Evolutionary conservation across 2,113 vertebrate genomes (phyloP), one percentile per base, ranked within the genome.

Genomic region (Coreoperca whiteheadi): DNA sequence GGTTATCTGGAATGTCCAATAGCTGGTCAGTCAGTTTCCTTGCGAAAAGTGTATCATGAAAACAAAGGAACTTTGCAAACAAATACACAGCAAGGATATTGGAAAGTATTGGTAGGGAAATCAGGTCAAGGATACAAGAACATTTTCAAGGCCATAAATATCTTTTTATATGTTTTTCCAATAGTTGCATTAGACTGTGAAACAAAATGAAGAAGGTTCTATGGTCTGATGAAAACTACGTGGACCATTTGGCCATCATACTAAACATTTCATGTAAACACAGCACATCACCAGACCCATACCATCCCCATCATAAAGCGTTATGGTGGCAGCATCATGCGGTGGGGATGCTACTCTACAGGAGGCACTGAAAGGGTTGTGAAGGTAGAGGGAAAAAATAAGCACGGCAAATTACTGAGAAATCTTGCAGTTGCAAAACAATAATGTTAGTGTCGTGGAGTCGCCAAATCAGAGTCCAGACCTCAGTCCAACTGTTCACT

Each of bases 261-360:
- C 37, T n/a, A n/a, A 43, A 30, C 41, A 25, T 67, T 77, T 57
- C 6, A 12, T 10, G 2, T 53, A 67, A n/a, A 30, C 12, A 28
- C 10, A 2, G 9, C 10, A 18, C 34, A 43, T 56, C 14, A 25
- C 21, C 10, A 39, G 51, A 57, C 15, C 12, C 14, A 6, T 23
- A 34, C 34, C 51, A 46, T 66, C 18, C 34, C 46, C 37, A 4
- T 30, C 53, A 9, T 71, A 32, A 67, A 46, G 21, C 43, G n/a
- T n/a, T n/a, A 10, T n/a, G 41, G 9, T 41, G 32, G 34, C 73
- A 21, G 43, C n/a, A 48, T 32, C 39, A 4, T 79, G 54, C n/a
- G n/a, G n/a, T n/a, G n/a, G n/a, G n/a, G n/a, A n/a, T 57, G 30
- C n/a, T 69, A 12, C 28, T 51, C 67, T 68, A 39, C 69, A 12